Conservation (phyloP, 1,140 invertebrate genomes). For the Aphelinus certus region DNA sequence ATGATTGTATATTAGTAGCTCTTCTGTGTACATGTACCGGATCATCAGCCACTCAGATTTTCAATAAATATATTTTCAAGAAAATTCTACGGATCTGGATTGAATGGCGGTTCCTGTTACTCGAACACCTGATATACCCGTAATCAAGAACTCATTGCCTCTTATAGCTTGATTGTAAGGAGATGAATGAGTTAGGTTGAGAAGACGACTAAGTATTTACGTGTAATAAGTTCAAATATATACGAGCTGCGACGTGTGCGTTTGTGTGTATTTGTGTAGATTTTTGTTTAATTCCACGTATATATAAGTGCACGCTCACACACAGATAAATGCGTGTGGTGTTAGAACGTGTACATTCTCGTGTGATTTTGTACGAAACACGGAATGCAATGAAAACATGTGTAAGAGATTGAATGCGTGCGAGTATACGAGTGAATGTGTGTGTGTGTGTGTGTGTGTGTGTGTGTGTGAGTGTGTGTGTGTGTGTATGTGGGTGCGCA, state of each 20-base stretch:
- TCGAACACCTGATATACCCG: constrained; percentile 17
- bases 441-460: neutral
- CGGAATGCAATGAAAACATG: too few species aligned
- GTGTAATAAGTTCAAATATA: neutral
- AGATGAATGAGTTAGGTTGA: neutral
- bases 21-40: neutral
- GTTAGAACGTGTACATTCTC: neutral
- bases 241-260: too few species aligned
- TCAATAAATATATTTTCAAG: neutral
- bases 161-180: neutral
- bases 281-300: too few species aligned
- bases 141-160: constrained; percentile 20
- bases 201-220: neutral
- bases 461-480: neutral
- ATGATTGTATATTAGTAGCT: neutral
- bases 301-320: too few species aligned
- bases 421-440: neutral
- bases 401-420: too few species aligned
- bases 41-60: neutral
- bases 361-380: too few species aligned
- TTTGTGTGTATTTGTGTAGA: too few species aligned
- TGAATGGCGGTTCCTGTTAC: neutral
- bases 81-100: neutral
- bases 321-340: neutral
- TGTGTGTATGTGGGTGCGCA: neutral